Conservation (phyloP, 2,888 invertebrate genomes). For the Harpagoxenus sublaevis region DNA sequence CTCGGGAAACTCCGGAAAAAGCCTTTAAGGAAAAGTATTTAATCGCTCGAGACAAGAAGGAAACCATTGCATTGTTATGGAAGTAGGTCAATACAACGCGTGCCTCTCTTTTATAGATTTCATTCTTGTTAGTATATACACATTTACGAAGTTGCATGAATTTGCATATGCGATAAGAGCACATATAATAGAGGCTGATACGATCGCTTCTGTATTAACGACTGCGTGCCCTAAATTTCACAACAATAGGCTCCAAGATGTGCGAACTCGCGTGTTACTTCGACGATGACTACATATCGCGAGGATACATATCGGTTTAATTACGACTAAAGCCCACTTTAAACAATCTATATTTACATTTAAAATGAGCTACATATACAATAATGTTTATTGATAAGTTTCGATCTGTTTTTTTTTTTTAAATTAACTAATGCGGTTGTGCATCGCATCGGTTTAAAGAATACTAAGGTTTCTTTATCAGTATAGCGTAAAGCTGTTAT, state of each 20-base stretch:
- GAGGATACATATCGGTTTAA: not conserved
- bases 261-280: constrained; percentile 7
- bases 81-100: constrained; percentile 1
- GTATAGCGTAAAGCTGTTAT: not conserved
- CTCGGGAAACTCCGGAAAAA: not conserved
- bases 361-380: not conserved
- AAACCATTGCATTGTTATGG: not conserved
- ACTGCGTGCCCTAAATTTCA: constrained; percentile 28
- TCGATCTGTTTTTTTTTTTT: not conserved
- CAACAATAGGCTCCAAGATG: constrained; percentile 22
- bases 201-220: constrained; percentile 28
- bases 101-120: not conserved
- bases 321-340: constrained; percentile 7
- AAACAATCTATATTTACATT: not conserved
- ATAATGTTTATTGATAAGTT: not conserved
- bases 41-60: not conserved
- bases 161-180: constrained; percentile 34
- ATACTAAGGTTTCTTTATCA: not conserved
- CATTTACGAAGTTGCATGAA: constrained; percentile 10
- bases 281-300: not conserved
- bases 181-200: constrained; percentile 25
- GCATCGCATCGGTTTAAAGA: not conserved
- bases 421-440: not conserved
- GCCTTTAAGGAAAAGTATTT: not conserved
- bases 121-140: not conserved